Evolutionary conservation across 2,113 vertebrate species (phyloP), one percentile per base, ranked within the genome.

Genomic region (Probosciger aterrimus): DNA sequence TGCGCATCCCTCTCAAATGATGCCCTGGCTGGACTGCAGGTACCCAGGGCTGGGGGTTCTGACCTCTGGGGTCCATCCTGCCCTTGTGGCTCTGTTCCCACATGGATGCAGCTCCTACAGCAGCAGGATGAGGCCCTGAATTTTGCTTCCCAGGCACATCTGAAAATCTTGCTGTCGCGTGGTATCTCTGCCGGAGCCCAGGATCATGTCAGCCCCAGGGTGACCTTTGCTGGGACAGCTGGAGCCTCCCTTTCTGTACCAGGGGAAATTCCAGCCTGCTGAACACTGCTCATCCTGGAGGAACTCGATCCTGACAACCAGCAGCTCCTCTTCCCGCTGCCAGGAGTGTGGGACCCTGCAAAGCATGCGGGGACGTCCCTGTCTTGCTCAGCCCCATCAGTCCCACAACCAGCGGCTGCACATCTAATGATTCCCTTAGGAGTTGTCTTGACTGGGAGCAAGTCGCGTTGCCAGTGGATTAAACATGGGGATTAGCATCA

Each of bases 401-500:
- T 62, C 23, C 47, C 3, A 4, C 46, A 0, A 24, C 62, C 53
- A 1, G 1, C 1, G 8, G 43, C 88, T 31, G 24, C 74, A 6
- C 4, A 4, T 39, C 31, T 10, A 17, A 16, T 1, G 2, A 8
- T 68, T 85, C 86, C 80, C 44, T 0, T 4, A 2, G 85, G 79
- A 90, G 67, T 82, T 92, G 82, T 85, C 90, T 60, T 2, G 67
- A 9, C 92, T 86, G 67, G 37, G 82, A 6, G 75, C 92, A 86
- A 55, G 82, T 69, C 82, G 74, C 82, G 86, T 70, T 86, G 76
- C 92, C 4, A 10, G 7, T 16, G 79, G 96, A 95, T 96, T 90
- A 92, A 97, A 92, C 86, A 62, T 86, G 85, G 41, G 88, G 92
- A 93, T 96, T 92, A 88, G 90, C 88, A 90, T 95, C 96, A 87